Evolutionary conservation across 2,888 invertebrate genomes (phyloP).

Genomic region (Arenicola marina): DNA sequence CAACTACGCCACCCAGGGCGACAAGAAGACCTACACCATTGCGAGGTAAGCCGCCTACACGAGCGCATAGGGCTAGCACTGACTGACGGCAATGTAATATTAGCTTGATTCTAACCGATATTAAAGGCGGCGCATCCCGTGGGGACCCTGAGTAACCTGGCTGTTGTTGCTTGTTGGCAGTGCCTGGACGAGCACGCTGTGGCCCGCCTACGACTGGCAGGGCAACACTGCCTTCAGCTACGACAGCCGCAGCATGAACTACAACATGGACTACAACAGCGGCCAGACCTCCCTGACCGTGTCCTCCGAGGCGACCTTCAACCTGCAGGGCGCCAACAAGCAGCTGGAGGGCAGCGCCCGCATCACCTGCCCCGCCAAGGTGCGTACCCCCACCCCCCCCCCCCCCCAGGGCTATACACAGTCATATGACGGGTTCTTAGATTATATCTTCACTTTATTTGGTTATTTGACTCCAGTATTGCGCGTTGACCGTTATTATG

Average conservation of each 20-base stretch:
- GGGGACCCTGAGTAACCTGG: background rate
- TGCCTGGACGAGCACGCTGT: constrained; percentile 12
- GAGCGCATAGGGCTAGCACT: too few species aligned
- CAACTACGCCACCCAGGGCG: constrained; percentile 17
- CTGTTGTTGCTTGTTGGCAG: constrained; percentile 10
- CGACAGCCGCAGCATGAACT: constrained; percentile 1
- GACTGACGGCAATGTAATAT: too few species aligned
- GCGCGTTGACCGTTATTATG: too few species aligned
- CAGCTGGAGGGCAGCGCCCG: constrained; percentile 12
- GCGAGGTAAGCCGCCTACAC: constrained; percentile 19
- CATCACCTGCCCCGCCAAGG: constrained; percentile 24
- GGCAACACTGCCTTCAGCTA: constrained; percentile 11
- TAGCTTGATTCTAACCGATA: too few species aligned
- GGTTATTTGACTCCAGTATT: too few species aligned
- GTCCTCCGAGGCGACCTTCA: constrained; percentile 12
- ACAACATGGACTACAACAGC: constrained; percentile 20
- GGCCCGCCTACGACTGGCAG: constrained; percentile 25
- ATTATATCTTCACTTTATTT: too few species aligned
- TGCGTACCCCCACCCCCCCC: too few species aligned
- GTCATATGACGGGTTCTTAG: background rate
- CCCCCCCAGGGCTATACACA: background rate
- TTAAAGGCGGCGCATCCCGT: background rate
- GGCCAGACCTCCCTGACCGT: constrained; percentile 12
- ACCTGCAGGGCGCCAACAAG: constrained; percentile 10
- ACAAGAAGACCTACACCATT: constrained; percentile 15